Base-by-base conservation (phyloP, 2,797 vertebrate species). In the Sebastes minor region DNA sequence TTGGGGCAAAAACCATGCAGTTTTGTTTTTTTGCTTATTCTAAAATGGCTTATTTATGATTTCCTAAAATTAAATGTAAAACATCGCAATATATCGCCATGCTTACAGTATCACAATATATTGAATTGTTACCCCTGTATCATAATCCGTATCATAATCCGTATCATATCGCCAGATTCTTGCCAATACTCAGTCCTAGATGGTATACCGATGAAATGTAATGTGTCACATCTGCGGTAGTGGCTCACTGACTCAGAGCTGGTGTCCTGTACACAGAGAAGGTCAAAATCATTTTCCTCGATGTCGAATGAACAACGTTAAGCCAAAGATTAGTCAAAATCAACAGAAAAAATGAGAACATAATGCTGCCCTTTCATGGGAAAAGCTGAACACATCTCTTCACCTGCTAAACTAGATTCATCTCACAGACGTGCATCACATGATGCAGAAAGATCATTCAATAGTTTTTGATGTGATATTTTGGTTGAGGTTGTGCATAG, bases 241-340 rank as follows among this genome's bases (percentile, higher is more conserved):
- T 53, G 22, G 8, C 52, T 62, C 25, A 9, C 35, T 55, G 12
- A 1, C 23, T 46, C 53, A 23, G 16, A 62, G 27, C 8, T 53
- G 28, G 7, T 30, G 18, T 33, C 53, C 20, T 70, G 27, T 56
- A 23, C 18, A 49, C n/a, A 69, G 11, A 65, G 69, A 23, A 30
- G 56, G 59, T 64, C 52, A 65, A 55, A 72, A 71, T 69, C 0
- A 20, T 59, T 71, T 56, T 16, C 30, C 67, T n/a, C 38, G 5
- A 2, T 57, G 33, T 79, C 83, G 32, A 82, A 78, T 77, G 46
- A 78, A 78, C 76, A 79, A 81, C 74, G 65, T 72, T 76, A 81
- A 85, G 25, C 68, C 25, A 7, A 78, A 71, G 55, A 90, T 77
- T 67, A 82, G 66, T n/a, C 32, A n/a, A 35, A 64, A 78, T 80